These are phyloP conservation scores for Aurelia sp. DNA, from an alignment of 30 jellyfish, hydroid and myxozoan genomes.

Conservation along the genomic window DNA sequence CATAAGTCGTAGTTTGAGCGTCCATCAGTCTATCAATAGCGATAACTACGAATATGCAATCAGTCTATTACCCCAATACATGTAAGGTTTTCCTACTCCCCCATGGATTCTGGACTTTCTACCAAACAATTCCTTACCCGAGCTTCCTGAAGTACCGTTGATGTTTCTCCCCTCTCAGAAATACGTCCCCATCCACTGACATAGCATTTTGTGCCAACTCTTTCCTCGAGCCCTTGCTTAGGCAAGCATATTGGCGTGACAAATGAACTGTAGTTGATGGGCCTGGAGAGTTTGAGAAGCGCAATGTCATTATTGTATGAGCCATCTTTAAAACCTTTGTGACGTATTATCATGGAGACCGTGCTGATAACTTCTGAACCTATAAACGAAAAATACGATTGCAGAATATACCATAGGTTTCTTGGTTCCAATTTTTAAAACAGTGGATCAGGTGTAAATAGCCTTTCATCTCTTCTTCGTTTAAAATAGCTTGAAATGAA, in stretches of 20 bases:
- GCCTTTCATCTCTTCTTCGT: too few species aligned
- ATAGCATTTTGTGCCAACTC: not conserved
- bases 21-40: too few species aligned
- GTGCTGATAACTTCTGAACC: constrained; percentile 5
- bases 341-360: constrained; percentile 9
- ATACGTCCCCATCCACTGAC: constrained; percentile 40
- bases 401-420: too few species aligned
- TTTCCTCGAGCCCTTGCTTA: not conserved
- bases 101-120: too few species aligned
- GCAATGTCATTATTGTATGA: constrained; percentile 28
- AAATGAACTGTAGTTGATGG: constrained; percentile 4
- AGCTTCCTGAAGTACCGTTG: constrained; percentile 8
- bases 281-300: not conserved
- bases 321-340: not conserved
- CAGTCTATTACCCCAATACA: too few species aligned
- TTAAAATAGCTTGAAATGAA: too few species aligned
- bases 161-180: not conserved
- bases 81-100: too few species aligned
- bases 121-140: too few species aligned
- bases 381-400: constrained; percentile 3
- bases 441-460: too few species aligned
- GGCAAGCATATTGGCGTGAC: constrained; percentile 26
- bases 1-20: too few species aligned
- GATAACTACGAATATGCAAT: too few species aligned
- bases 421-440: too few species aligned